Conservation (phyloP, 2,113 vertebrate genomes). For the Zapornia atra region DNA sequence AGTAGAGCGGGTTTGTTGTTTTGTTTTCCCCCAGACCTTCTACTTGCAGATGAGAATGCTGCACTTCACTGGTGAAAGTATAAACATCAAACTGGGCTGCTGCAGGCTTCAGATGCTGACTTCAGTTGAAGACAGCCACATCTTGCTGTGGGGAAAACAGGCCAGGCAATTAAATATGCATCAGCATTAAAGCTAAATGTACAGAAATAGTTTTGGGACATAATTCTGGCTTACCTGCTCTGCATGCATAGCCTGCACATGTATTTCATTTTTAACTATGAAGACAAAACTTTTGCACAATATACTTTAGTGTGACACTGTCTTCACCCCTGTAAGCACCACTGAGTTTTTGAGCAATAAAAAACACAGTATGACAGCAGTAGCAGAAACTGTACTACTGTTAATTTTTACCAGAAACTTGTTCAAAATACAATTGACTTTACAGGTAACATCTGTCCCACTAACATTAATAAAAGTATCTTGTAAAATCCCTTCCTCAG, state of each 20-base stretch:
- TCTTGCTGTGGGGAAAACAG: conserved; percentile 56
- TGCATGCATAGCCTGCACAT: conserved; percentile 1
- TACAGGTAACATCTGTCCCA: neutral
- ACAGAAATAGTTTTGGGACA: conserved; percentile 56
- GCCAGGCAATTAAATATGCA: conserved; percentile 67
- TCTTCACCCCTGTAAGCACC: neutral
- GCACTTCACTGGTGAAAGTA: neutral
- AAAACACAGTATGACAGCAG: neutral
- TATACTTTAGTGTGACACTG: neutral
- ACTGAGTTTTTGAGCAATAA: neutral
- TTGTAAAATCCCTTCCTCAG: neutral
- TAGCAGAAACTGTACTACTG: neutral
- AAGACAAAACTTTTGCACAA: conserved; percentile 16
- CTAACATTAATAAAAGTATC: neutral
- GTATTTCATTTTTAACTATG: conserved; percentile 22
- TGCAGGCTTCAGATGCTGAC: neutral
- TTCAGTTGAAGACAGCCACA: conserved; percentile 38
- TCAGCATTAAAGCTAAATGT: conserved; percentile 51
- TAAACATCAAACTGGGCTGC: conserved; percentile 21
- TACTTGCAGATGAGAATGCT: neutral
- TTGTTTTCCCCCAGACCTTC: neutral
- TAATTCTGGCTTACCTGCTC: conserved; percentile 28
- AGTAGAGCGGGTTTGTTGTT: neutral
- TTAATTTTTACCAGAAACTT: neutral
- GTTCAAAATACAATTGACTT: neutral